Evolutionary conservation across 2,888 invertebrate genomes (phyloP), one percentile per base, ranked within the genome.

Genomic region (Eupelmus urozonus): DNA sequence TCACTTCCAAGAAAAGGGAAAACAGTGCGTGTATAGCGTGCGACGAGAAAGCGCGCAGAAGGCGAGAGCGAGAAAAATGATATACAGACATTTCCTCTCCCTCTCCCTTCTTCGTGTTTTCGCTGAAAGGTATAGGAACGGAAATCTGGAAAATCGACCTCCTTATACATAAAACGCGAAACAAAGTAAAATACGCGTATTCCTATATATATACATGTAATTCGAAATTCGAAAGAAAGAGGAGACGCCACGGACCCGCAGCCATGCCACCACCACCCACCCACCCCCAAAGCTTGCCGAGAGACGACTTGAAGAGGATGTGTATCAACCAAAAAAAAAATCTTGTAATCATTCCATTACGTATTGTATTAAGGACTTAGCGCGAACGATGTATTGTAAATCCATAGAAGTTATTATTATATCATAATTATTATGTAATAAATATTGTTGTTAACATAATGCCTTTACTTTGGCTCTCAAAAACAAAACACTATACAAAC

Each of bases 401-500:
- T 88, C 87, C 84, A 89, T 89, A 88, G 88, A 87, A 86, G 86
- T 89, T 89, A 89, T 87, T 89, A 89, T 87, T 88, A 87, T 87
- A 88, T 86, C 87, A 84, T 87, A 88, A 89, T 88, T 88, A 89
- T 89, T 89, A 89, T 88, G 88, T 89, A 89, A 89, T 89, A 89
- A 89, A 89, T 89, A 89, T 89, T 88, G 88, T 89, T 89, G 88
- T 89, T 89, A 89, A 88, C 88, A 89, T 89, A 88, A 88, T 51
- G 71, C 40, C 71, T 74, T 66, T 77, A 67, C 23, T 76, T 79
- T 74, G 65, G 65, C 55, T 76, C 66, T 76, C 55, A 66, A 60
- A n/a, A 74, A 20, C 20, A 53, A 20, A 4, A 18, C 25, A 45
- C 18, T 59, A 45, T 59, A 27, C 18, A 62, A 23, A 40, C 34